Conservation (phyloP, 2,113 vertebrate genomes). For the Rhinopithecus roxellana region DNA sequence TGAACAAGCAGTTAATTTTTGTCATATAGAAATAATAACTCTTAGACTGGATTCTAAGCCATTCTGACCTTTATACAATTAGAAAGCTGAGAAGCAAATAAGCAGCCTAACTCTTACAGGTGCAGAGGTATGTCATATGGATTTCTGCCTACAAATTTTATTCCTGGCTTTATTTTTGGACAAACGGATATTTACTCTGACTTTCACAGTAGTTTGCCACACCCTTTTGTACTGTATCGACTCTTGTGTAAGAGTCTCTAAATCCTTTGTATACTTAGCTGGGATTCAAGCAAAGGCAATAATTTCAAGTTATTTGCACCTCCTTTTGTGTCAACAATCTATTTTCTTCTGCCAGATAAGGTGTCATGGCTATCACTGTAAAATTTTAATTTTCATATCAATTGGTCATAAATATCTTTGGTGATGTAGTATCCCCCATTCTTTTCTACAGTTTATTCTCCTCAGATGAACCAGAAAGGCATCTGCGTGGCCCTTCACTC, state of each 20-base stretch:
- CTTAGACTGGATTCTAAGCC: neutral
- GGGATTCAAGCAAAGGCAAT: neutral
- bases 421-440: neutral
- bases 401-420: neutral
- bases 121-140: neutral
- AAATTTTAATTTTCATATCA: conserved; percentile 4
- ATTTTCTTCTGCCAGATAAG: neutral
- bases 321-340: neutral
- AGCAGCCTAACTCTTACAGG: neutral
- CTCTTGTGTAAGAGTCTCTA: neutral
- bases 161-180: neutral
- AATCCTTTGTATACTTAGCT: neutral
- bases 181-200: neutral
- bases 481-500: neutral
- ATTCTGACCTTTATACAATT: neutral
- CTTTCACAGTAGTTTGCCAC: neutral
- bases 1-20: neutral
- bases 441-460: neutral
- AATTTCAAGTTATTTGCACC: neutral
- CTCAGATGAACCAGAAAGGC: neutral
- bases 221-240: neutral
- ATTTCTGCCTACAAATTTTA: neutral
- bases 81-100: neutral
- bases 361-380: neutral
- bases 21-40: neutral